These are phyloP conservation scores for Cotesia glomerata DNA, from an alignment of 1,140 invertebrate genomes.

Conservation along the genomic window DNA sequence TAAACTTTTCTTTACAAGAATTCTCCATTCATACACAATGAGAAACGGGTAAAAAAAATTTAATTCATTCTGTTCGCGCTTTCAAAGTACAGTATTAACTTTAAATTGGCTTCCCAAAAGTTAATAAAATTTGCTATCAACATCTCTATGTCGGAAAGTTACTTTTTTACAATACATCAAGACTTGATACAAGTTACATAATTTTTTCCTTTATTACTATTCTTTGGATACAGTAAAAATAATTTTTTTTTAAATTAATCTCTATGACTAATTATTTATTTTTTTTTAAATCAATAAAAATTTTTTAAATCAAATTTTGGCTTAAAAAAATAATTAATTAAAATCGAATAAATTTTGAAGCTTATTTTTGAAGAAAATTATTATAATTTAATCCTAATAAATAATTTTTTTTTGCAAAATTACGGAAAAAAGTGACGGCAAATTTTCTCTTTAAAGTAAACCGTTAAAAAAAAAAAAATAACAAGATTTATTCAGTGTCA, in stretches of 20 bases:
- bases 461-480: neutral
- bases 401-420: neutral
- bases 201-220: neutral
- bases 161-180: neutral
- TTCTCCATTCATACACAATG: neutral
- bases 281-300: too few species aligned
- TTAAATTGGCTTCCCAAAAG: conserved; percentile 10
- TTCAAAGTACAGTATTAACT: conserved; percentile 8
- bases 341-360: too few species aligned
- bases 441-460: conserved; percentile 20
- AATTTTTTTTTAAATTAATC: too few species aligned
- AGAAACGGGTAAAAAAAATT: neutral
- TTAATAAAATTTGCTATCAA: neutral
- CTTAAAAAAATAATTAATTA: too few species aligned
- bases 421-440: conserved; percentile 10
- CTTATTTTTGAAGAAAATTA: too few species aligned
- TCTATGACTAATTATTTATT: too few species aligned
- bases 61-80: neutral
- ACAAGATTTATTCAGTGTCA: neutral
- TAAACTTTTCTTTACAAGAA: neutral
- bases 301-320: too few species aligned
- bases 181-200: neutral
- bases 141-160: neutral
- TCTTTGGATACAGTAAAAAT: too few species aligned
- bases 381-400: too few species aligned